phyloP scores from a whole-genome alignment of 1,140 invertebrate species.

The Calephelis nemesis region DNA sequence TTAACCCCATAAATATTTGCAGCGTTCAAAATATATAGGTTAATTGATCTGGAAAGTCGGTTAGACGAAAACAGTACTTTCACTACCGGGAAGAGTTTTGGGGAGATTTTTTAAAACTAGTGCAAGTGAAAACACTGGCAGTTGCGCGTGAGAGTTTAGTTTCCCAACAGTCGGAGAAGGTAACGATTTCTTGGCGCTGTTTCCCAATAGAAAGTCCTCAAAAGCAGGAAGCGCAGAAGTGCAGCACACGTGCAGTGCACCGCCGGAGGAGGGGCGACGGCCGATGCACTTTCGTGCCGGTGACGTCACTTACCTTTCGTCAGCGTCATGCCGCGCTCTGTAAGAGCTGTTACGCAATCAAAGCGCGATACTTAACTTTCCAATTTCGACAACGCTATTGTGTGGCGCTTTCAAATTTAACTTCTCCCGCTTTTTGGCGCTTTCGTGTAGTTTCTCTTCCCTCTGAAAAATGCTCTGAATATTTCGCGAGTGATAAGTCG shows the following conservation, averaged over 20 bases:
- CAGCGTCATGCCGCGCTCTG: conserved; percentile 71
- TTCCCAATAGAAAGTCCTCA: conserved; percentile 77
- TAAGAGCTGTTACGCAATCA: conserved; percentile 74
- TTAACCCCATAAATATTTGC: too few species aligned
- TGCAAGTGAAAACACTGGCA: background rate
- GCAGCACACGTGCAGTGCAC: conserved; percentile 57
- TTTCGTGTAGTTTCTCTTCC: conserved; percentile 71
- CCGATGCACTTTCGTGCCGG: conserved; percentile 73
- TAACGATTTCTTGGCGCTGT: conserved; percentile 47
- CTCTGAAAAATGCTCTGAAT: conserved; percentile 72
- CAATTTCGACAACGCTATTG: conserved; percentile 79
- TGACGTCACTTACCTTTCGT: conserved; percentile 77
- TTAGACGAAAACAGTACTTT: too few species aligned
- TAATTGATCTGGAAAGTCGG: too few species aligned
- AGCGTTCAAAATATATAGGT: too few species aligned
- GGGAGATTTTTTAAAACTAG: too few species aligned
- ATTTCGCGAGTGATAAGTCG: conserved; percentile 52
- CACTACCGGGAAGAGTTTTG: too few species aligned
- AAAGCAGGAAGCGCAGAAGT: conserved; percentile 65
- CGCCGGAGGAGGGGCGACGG: conserved; percentile 49
- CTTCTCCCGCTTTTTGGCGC: conserved; percentile 63
- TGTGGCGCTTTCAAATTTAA: conserved; percentile 77
- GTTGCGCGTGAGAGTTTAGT: conserved; percentile 62
- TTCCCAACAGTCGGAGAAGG: conserved; percentile 60
- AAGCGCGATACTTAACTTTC: conserved; percentile 74